Evolutionary conservation across 2,113 vertebrate species (phyloP).

Genomic region (Australoheros scitulus): DNA sequence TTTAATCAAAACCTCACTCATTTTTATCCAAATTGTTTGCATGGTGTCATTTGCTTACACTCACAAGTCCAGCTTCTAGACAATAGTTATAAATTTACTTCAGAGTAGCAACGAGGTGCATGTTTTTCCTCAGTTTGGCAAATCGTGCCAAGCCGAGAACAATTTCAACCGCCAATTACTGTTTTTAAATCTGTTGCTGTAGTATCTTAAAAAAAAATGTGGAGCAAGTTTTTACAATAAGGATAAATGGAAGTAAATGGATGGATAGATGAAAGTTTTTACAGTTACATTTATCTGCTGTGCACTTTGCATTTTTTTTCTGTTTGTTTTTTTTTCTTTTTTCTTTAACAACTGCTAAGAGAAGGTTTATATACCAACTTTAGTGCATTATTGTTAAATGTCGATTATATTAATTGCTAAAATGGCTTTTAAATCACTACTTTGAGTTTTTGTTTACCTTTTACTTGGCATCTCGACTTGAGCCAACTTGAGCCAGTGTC

Average conservation of each 20-base stretch:
- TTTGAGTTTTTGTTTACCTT: slow-evolving; percentile 30
- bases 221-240: background rate
- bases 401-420: background rate
- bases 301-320: too few species aligned
- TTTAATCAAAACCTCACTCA: slow-evolving; percentile 70
- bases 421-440: background rate
- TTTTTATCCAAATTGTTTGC: slow-evolving; percentile 66
- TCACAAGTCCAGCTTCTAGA: slow-evolving; percentile 58
- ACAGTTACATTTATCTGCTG: background rate
- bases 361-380: background rate
- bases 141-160: background rate
- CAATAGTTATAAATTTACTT: slow-evolving; percentile 30
- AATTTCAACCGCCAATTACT: background rate
- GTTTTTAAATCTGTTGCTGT: background rate
- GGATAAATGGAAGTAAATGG: too few species aligned
- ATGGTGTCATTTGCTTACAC: slow-evolving; percentile 70
- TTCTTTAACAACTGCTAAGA: background rate
- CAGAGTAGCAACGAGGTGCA: slow-evolving; percentile 9
- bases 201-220: background rate
- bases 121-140: slow-evolving; percentile 11
- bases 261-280: too few species aligned
- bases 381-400: background rate
- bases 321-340: background rate
- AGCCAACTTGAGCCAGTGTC: slow-evolving; percentile 18
- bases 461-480: slow-evolving; percentile 5